Conservation (phyloP, 2,797 vertebrate genomes). For the Pempheris klunzingeri region DNA sequence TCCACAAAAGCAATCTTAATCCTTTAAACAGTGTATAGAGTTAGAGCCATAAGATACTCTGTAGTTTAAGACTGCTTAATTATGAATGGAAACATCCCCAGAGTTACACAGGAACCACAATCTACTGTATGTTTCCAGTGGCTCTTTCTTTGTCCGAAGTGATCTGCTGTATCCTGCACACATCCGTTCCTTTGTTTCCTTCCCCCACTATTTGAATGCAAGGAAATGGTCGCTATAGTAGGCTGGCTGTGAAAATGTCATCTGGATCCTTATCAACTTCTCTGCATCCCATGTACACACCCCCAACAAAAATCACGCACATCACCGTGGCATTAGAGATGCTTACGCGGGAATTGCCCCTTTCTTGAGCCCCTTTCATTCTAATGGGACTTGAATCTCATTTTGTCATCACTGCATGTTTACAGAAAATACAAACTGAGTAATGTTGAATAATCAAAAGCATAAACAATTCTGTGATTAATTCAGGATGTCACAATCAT, state of each 20-base stretch:
- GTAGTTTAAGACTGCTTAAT: constrained; percentile 40
- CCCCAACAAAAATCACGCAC: constrained; percentile 29
- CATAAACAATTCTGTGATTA: background rate
- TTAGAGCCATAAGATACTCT: constrained; percentile 26
- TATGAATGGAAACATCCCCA: constrained; percentile 66
- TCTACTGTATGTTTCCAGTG: constrained; percentile 60
- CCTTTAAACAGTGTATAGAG: constrained; percentile 43
- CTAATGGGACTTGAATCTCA: background rate
- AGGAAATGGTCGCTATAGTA: constrained; percentile 81
- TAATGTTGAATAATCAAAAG: background rate
- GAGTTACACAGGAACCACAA: constrained; percentile 44
- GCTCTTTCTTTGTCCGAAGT: constrained; percentile 70
- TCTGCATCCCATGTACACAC: constrained; percentile 39
- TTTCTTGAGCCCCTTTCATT: background rate
- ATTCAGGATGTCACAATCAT: background rate
- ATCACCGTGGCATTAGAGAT: constrained; percentile 12
- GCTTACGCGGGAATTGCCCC: background rate
- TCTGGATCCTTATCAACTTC: constrained; percentile 74
- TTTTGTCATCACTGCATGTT: background rate
- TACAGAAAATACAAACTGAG: background rate
- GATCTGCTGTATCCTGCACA: constrained; percentile 75
- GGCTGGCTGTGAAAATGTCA: constrained; percentile 73
- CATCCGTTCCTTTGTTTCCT: constrained; percentile 79
- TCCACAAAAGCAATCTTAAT: constrained; percentile 42
- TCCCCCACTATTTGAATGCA: constrained; percentile 83